phyloP scores from a whole-genome alignment of 1,140 invertebrate genomes.

The Chironomus tepperi region DNA sequence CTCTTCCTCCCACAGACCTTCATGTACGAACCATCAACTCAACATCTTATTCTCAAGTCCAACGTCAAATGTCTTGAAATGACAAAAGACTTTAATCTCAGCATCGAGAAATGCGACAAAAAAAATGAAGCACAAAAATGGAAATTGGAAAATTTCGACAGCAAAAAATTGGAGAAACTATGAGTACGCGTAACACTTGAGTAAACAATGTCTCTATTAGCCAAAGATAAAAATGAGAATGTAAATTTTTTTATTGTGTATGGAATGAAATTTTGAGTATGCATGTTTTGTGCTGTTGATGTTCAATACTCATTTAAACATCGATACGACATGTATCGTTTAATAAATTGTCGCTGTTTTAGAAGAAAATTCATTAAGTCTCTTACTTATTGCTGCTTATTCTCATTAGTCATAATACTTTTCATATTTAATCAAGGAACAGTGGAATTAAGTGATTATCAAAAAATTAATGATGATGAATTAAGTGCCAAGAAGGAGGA shows the following conservation, averaged over 20 bases:
- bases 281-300: background rate
- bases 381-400: background rate
- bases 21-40: background rate
- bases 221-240: background rate
- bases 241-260: background rate
- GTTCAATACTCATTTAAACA: too few relatives aligned
- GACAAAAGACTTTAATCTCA: slow-evolving; percentile 44
- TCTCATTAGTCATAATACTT: background rate
- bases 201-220: background rate
- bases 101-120: slow-evolving; percentile 66
- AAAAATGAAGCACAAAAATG: slow-evolving; percentile 56
- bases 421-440: background rate
- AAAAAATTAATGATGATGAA: too few relatives aligned
- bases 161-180: slow-evolving; percentile 49
- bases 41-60: background rate
- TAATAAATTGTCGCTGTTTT: background rate
- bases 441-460: background rate
- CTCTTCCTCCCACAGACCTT: background rate
- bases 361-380: background rate
- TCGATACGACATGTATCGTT: too few relatives aligned
- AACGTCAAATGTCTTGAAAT: background rate
- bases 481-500: too few relatives aligned
- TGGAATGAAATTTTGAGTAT: background rate
- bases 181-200: background rate
- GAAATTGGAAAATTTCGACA: slow-evolving; percentile 74